phyloP scores from a whole-genome alignment of 2,888 invertebrate genomes.

The Operophtera brumata region DNA sequence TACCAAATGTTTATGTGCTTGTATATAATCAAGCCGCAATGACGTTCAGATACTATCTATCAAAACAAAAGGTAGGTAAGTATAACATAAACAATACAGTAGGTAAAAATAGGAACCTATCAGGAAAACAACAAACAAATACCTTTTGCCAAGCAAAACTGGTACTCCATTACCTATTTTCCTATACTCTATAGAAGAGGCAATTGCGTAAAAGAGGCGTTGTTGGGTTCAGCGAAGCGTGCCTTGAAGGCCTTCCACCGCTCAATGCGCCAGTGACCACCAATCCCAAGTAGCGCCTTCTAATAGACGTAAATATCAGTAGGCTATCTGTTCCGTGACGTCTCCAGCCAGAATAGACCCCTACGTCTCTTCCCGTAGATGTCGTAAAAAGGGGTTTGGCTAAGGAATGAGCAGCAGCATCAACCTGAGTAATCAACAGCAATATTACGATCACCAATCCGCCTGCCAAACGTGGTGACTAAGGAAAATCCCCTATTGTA shows the following conservation, averaged over 20 bases:
- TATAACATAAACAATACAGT: not conserved
- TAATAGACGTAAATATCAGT: constrained; percentile 10
- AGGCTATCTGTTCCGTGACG: too few relatives aligned
- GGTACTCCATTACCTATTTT: not conserved
- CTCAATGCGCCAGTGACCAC: constrained; percentile 54
- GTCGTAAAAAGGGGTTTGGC: too few relatives aligned
- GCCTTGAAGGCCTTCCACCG: constrained; percentile 44
- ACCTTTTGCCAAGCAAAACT: constrained; percentile 1
- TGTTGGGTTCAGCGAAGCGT: constrained; percentile 46
- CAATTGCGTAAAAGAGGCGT: constrained; percentile 51
- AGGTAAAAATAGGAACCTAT: constrained; percentile 8
- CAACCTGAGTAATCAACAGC: too few relatives aligned
- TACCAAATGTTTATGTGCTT: constrained; percentile 23
- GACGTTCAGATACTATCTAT: not conserved
- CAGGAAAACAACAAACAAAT: constrained; percentile 11
- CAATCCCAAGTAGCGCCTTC: constrained; percentile 44
- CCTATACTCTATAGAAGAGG: too few relatives aligned
- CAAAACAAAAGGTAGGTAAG: not conserved
- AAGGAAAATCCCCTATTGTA: too few relatives aligned
- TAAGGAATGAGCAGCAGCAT: too few relatives aligned
- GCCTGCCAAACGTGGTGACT: too few relatives aligned
- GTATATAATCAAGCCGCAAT: not conserved
- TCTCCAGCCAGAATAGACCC: too few relatives aligned
- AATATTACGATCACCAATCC: too few relatives aligned
- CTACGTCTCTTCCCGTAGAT: too few relatives aligned